Evolutionary conservation across 2,888 invertebrate genomes (phyloP).

Genomic region (Dicranocentrus wangi): DNA sequence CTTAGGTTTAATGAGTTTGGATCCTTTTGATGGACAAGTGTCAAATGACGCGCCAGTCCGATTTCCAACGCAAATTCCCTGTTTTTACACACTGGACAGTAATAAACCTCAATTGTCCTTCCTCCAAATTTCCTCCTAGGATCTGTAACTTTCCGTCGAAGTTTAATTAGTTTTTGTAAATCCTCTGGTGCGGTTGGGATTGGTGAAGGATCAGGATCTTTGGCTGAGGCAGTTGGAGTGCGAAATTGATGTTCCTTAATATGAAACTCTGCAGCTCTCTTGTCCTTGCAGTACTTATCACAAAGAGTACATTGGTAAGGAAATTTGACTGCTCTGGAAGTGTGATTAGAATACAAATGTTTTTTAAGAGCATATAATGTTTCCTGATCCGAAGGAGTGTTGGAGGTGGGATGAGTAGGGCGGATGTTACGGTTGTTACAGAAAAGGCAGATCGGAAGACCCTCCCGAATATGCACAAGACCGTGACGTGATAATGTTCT

Average conservation of each 20-base stretch:
- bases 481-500: constrained; percentile 33
- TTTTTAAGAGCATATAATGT: constrained; percentile 43
- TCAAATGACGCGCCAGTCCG: constrained; percentile 46
- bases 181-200: constrained; percentile 33
- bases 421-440: constrained; percentile 55
- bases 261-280: constrained; percentile 45
- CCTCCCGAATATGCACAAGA: constrained; percentile 34
- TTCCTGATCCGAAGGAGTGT: constrained; percentile 29
- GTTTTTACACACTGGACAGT: constrained; percentile 55
- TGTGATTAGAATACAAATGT: constrained; percentile 49
- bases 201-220: constrained; percentile 31
- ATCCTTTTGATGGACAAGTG: constrained; percentile 48
- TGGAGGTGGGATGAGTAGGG: constrained; percentile 38
- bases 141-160: no score
- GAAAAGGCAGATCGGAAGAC: constrained; percentile 45
- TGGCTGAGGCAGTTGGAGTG: background rate
- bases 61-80: constrained; percentile 37
- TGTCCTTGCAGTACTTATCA: constrained; percentile 15
- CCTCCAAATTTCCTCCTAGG: constrained; percentile 3
- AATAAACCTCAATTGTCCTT: constrained; percentile 35
- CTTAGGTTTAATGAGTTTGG: constrained; percentile 32
- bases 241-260: constrained; percentile 49
- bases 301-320: constrained; percentile 48
- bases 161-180: constrained; percentile 23
- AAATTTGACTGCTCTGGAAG: constrained; percentile 34